phyloP scores from a whole-genome alignment of 2,797 vertebrate species.

The Gymnoscopelus microlampas region DNA sequence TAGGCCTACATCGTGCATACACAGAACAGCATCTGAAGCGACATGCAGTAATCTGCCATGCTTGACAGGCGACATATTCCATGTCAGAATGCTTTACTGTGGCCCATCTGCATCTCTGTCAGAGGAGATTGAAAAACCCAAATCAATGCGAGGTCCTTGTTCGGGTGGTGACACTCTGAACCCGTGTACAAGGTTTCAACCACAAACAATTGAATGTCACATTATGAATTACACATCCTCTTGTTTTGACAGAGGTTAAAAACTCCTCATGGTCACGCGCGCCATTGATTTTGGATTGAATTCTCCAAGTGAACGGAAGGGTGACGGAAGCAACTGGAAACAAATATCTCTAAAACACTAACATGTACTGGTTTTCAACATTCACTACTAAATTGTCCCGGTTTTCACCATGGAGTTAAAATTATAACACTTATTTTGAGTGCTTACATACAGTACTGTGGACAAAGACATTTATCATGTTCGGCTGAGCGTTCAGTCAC shows the following conservation, averaged over 20 bases:
- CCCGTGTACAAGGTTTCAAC: constrained; percentile 63
- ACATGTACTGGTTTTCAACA: no score
- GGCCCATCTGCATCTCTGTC: constrained; percentile 6
- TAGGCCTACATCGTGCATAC: no score
- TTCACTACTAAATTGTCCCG: no score
- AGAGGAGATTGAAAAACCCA: constrained; percentile 46
- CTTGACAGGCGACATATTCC: constrained; percentile 10
- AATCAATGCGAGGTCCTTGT: constrained; percentile 65
- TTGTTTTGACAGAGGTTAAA: constrained; percentile 67
- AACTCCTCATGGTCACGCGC: constrained; percentile 43
- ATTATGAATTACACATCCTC: constrained; percentile 38
- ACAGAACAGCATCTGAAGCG: background rate
- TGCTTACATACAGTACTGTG: no score
- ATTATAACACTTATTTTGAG: no score
- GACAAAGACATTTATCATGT: no score
- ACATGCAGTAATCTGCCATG: background rate
- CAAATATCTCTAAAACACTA: no score
- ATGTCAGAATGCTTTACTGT: constrained; percentile 19
- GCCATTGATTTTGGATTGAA: constrained; percentile 66
- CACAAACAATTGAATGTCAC: constrained; percentile 55
- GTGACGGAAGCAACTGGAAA: constrained; percentile 51
- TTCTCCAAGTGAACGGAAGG: constrained; percentile 63
- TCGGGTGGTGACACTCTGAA: constrained; percentile 62
- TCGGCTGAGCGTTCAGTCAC: no score
- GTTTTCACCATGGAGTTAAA: no score